Percentiles rank a stretch among this genome's conserved stretches.
These are phyloP conservation scores for Rhodophaea formosa DNA, from an alignment of 2,888 invertebrate species.

Conservation along the genomic window DNA sequence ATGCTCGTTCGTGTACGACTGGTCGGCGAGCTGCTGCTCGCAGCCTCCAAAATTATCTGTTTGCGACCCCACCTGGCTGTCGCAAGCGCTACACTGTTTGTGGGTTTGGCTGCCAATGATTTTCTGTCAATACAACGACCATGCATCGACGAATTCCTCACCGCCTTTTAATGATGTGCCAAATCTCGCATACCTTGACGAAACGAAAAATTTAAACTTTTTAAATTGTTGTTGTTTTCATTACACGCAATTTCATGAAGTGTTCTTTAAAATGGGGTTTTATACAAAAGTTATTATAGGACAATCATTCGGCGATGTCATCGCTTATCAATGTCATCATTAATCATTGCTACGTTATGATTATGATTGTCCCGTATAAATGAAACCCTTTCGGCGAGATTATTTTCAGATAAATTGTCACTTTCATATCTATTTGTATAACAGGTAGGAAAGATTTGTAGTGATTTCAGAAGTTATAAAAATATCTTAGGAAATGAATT, in stretches of 20 bases:
- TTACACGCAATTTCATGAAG: too few relatives aligned
- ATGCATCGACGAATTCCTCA: conserved; percentile 64
- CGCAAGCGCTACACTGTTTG: conserved; percentile 57
- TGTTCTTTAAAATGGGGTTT: too few relatives aligned
- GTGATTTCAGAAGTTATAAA: not conserved
- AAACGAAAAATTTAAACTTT: not conserved
- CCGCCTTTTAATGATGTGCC: conserved; percentile 61
- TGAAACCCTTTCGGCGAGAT: not conserved
- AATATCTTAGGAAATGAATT: not conserved
- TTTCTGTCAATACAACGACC: conserved; percentile 75
- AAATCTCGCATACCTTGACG: conserved; percentile 47
- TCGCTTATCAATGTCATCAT: too few relatives aligned
- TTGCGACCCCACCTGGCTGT: conserved; percentile 73
- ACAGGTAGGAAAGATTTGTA: not conserved
- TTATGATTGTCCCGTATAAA: not conserved
- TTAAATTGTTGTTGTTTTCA: too few relatives aligned
- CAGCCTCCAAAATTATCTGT: conserved; percentile 76
- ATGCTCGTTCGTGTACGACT: conserved; percentile 74
- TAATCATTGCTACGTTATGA: too few relatives aligned
- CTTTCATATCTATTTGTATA: not conserved
- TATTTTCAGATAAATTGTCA: not conserved
- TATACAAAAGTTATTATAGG: too few relatives aligned
- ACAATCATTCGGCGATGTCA: too few relatives aligned
- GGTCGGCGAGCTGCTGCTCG: conserved; percentile 51
- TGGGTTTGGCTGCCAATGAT: conserved; percentile 67